Conservation (phyloP, 2,797 vertebrate genomes). For the Lagothrix lagotricha region DNA sequence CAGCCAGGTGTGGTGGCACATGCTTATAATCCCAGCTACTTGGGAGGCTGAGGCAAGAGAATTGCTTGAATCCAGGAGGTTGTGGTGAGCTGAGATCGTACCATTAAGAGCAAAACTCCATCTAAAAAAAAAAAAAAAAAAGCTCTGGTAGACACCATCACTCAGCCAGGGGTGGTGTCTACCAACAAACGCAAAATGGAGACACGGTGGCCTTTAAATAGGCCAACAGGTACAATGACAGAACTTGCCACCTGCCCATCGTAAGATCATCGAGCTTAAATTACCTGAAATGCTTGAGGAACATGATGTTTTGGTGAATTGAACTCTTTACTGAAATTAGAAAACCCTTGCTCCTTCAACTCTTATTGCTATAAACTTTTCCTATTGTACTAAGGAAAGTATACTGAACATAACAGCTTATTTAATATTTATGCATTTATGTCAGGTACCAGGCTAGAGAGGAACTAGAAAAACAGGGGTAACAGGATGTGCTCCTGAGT, state of each 20-base stretch:
- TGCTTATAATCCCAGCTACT: not conserved
- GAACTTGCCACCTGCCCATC: constrained; percentile 40
- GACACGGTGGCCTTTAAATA: constrained; percentile 39
- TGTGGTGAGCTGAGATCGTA: not conserved
- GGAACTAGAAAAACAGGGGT: not conserved
- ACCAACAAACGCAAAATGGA: constrained; percentile 28
- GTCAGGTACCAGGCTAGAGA: not conserved
- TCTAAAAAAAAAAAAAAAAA: not conserved
- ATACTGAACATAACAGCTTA: not conserved
- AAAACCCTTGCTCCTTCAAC: not conserved
- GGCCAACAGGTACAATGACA: constrained; percentile 63
- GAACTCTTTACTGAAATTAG: not conserved
- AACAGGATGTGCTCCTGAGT: not conserved
- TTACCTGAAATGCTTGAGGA: not conserved
- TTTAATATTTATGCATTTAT: not conserved
- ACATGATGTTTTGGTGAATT: not conserved
- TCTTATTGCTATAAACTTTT: not conserved
- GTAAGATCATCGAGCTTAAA: not conserved
- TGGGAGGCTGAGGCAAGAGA: not conserved
- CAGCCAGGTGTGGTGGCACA: rapidly evolving
- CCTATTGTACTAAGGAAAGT: not conserved
- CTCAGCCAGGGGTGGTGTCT: not conserved
- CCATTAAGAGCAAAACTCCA: too few species aligned
- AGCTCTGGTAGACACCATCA: too few species aligned
- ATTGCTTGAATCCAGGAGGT: not conserved